phyloP scores from a whole-genome alignment of 2,888 invertebrate genomes.

The Hypena proboscidalis region DNA sequence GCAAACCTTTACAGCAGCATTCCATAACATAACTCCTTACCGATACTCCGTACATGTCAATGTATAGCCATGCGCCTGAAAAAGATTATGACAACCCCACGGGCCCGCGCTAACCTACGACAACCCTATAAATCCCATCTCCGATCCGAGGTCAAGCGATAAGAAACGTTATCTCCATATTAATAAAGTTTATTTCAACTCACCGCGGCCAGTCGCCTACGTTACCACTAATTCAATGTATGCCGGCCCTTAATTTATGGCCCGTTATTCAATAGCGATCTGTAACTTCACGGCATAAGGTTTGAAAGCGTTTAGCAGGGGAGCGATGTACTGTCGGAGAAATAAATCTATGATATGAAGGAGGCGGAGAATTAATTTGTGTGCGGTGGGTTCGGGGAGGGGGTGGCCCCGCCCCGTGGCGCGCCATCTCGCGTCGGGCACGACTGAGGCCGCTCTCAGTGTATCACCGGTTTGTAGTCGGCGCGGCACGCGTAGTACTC shows the following conservation, averaged over 20 bases:
- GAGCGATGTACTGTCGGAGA: slow-evolving; percentile 68
- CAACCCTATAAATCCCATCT: slow-evolving; percentile 72
- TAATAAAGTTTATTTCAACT: slow-evolving; percentile 62
- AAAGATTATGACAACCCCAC: slow-evolving; percentile 83
- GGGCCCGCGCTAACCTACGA: slow-evolving; percentile 66
- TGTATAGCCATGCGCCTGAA: slow-evolving; percentile 77
- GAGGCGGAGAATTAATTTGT: slow-evolving; percentile 82
- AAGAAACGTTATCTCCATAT: slow-evolving; percentile 52
- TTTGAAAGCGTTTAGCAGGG: slow-evolving; percentile 76
- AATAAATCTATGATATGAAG: slow-evolving; percentile 85
- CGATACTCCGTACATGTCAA: slow-evolving; percentile 70
- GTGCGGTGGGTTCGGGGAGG: slow-evolving; percentile 61
- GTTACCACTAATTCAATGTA: slow-evolving; percentile 80
- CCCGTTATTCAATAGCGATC: slow-evolving; percentile 75
- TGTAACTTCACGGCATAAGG: slow-evolving; percentile 76
- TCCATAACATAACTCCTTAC: slow-evolving; percentile 66
- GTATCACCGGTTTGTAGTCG: slow-evolving; percentile 37
- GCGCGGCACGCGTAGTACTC: slow-evolving; percentile 28
- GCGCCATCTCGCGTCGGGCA: slow-evolving; percentile 80
- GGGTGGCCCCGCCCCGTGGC: slow-evolving; percentile 67
- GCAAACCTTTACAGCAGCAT: slow-evolving; percentile 52
- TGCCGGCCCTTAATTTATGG: slow-evolving; percentile 78
- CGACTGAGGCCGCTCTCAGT: slow-evolving; percentile 37
- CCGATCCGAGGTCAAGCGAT: slow-evolving; percentile 45
- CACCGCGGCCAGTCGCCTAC: slow-evolving; percentile 53